A percentile compares a stretch with the other conserved stretches of the same genome.
Evolutionary conservation across 2,113 vertebrate genomes (phyloP).

Genomic region (Xiphorhynchus elegans): DNA sequence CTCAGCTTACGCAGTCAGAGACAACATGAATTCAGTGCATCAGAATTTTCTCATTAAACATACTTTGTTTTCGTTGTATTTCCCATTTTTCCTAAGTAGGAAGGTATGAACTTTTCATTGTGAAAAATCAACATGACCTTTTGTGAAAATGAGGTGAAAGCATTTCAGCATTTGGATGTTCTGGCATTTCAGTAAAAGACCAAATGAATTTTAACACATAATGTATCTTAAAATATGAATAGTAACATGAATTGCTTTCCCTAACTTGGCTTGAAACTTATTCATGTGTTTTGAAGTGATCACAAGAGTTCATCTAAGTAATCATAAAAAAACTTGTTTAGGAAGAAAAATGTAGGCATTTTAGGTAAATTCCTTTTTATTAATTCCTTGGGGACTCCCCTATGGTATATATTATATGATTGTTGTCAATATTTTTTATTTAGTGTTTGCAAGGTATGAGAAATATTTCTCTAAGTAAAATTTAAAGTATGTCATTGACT

Average conservation of each 20-base stretch:
- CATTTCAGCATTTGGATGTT: not conserved
- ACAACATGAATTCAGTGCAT: not conserved
- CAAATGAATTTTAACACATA: not conserved
- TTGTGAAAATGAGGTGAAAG: not conserved
- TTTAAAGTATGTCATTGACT: not conserved
- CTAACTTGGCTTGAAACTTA: not conserved
- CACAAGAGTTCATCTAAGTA: not conserved
- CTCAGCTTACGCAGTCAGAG: not conserved
- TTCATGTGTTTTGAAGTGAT: not conserved
- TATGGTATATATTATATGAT: not conserved
- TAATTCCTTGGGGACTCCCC: not conserved
- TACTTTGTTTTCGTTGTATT: not conserved
- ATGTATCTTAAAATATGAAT: not conserved
- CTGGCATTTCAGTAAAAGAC: slow-evolving; percentile 19
- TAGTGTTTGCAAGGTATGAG: not conserved
- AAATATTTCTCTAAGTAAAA: not conserved
- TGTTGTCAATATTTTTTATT: not conserved
- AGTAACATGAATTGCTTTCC: not conserved
- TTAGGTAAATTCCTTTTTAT: not conserved
- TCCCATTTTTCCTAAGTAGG: not conserved
- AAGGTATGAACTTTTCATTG: not conserved
- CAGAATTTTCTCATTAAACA: not conserved
- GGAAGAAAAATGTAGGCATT: not conserved
- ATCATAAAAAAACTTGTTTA: not conserved
- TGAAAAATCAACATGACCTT: slow-evolving; percentile 56